Base-by-base conservation (phyloP, 2,888 invertebrate species). In the Sericinus montela region DNA sequence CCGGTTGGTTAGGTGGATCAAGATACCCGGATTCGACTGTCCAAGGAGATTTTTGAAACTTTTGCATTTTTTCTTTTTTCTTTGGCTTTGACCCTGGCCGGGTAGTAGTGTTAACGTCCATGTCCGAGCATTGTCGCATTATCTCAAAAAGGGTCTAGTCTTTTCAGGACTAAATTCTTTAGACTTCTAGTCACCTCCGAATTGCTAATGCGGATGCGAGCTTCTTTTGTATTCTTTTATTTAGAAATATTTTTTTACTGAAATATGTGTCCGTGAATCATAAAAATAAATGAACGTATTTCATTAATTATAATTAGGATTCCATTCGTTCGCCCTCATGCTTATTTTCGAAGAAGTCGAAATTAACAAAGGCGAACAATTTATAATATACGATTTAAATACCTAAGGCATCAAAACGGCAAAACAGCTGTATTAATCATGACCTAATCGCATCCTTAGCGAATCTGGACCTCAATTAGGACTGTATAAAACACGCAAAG, bases 381-480 rank as follows among this genome's bases (percentile, higher is more conserved):
- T 67, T 66, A 62, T 60, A 59, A 62, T 61, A 65, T 57, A 66
- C 59, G 60, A 62, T 59, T 63, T 62, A 61, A 67, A 64, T 58
- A 62, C 58, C 58, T 65, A 55, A 67, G 60, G 62, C 64, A 56
- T 58, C 59, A 62, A 67, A 64, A 65, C 60, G 61, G 61, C 63
- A 56, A 62, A 65, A 62, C 67, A 62, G 56, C 60, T 65, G 63
- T 76, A 84, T 84, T 81, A 85, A 86, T 87, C 85, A 85, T 67
- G 60, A 54, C 65, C 72, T 83, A 85, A 87, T 87, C 81, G 86
- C 78, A 83, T 83, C 82, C 82, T 84, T 85, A 82, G 76, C 80
- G 80, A 85, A 86, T 83, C 59, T 57, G 72, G 55, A 72, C 83
- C 84, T 79, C 85, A 87, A 87, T 87, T 84, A 85, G 75, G 72